Base-by-base conservation (phyloP, 1,140 invertebrate species). In the Magallana ariakensis region DNA sequence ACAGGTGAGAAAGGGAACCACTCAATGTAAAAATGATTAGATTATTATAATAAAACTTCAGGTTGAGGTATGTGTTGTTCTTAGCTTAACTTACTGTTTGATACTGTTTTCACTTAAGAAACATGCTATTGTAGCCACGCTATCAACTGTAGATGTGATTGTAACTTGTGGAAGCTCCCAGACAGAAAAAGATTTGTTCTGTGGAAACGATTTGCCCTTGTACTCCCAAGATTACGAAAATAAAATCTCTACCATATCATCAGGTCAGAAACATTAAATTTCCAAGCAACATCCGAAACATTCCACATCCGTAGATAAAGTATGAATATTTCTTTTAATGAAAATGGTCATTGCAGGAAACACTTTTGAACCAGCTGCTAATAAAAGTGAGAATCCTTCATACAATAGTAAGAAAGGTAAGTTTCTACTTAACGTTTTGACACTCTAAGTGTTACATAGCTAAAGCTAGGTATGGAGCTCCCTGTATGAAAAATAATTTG, bases 161-260 rank as follows among this genome's bases (percentile, higher is more conserved):
- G 84, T 89, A 22, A 85, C 88, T 22, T 89, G 88, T 85, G 88
- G 88, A 8, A 87, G 57, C 22, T 16, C 33, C 16, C 75, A 85
- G 22, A 33, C 75, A 10, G 75, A 84, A 26, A 83, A 33, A 53
- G 13, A 46, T 15, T 56, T 53, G 19, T 84, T 87, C 16, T 87
- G 88, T 85, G 85, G 83, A 53, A 83, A 85, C 4, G 53, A 60
- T 22, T 83, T 81, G 3, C 82, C 87, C 33, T 62, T 81, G 13
- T 70, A 83, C 13, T 82, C 88, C 10, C 84, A 83, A 60, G 82
- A 70, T 15, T 33, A 54, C 1, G 60, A 75, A n/a, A 19, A 54
- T 15, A 85, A 70, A 19, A 75, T 19, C 8, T 46, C 84, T 9
- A 46, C 26, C 7, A 53, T 46, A 54, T 75, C 84, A 54, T 62